phyloP scores from a whole-genome alignment of 2,797 vertebrate species.

The Enteromius anoplus region DNA sequence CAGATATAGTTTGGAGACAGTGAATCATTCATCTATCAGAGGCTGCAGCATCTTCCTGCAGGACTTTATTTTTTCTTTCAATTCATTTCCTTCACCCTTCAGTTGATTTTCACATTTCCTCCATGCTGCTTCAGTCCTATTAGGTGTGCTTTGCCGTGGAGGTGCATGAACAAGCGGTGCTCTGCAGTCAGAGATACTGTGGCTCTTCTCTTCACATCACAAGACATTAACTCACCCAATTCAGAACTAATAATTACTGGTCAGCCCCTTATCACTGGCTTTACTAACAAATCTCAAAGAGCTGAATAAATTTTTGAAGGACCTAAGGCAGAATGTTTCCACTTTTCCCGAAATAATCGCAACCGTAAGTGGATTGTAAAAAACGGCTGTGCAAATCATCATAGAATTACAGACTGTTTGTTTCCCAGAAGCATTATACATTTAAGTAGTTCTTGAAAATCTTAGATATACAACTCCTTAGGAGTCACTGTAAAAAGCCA shows the following conservation, averaged over 20 bases:
- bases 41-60: constrained; percentile 27
- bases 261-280: constrained; percentile 24
- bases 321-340: not conserved
- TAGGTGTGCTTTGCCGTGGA: constrained; percentile 33
- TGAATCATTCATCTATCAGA: constrained; percentile 43
- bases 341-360: not conserved
- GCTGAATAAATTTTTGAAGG: constrained; percentile 27
- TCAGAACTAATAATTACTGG: constrained; percentile 30
- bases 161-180: constrained; percentile 1
- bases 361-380: not conserved
- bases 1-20: constrained; percentile 46
- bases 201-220: constrained; percentile 35
- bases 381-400: not conserved
- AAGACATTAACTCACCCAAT: constrained; percentile 26
- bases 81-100: constrained; percentile 55
- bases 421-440: constrained; percentile 6
- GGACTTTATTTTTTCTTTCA: constrained; percentile 31
- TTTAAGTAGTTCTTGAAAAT: not conserved
- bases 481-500: not conserved
- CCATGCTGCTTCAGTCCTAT: constrained; percentile 42
- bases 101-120: constrained; percentile 51
- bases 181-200: constrained; percentile 40
- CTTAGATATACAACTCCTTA: not conserved
- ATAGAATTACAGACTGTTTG: not conserved
- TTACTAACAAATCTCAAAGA: constrained; percentile 25